Conservation (phyloP, 2,888 invertebrate species). For the Erpobdella octoculata region DNA sequence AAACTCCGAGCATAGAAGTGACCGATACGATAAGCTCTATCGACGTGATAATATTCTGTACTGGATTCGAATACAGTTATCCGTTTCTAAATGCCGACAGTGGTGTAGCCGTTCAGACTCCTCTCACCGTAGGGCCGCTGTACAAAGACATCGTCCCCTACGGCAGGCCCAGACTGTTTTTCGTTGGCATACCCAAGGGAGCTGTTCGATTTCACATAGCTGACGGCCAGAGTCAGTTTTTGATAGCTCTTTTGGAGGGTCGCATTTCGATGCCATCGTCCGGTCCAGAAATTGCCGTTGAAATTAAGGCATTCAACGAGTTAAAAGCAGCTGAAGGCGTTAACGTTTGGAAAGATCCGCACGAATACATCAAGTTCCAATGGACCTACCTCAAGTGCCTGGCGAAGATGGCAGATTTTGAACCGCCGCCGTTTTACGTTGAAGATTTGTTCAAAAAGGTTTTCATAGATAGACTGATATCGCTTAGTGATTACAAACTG, state of each 20-base stretch:
- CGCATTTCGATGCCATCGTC: background rate
- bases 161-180: background rate
- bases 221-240: conserved; percentile 19
- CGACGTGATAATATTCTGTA: conserved; percentile 17
- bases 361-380: background rate
- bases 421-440: background rate
- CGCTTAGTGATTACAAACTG: no score
- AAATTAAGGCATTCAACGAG: background rate
- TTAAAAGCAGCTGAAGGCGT: background rate
- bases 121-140: background rate
- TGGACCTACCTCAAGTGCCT: conserved; percentile 10
- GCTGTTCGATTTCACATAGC: background rate
- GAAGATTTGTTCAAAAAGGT: background rate
- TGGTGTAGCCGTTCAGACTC: background rate
- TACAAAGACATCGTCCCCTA: conserved; percentile 21
- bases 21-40: background rate
- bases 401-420: background rate
- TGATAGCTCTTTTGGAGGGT: background rate
- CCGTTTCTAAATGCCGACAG: conserved; percentile 18
- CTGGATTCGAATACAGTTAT: conserved; percentile 17
- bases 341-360: background rate
- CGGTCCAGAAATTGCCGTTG: background rate
- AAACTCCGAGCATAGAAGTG: background rate
- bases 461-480: no score
- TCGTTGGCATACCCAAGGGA: background rate